A percentile compares a stretch with the other conserved stretches of the same genome.
These are phyloP conservation scores for Drosophila willistoni DNA, from an alignment of 1,140 invertebrate genomes.

Conservation along the genomic window DNA sequence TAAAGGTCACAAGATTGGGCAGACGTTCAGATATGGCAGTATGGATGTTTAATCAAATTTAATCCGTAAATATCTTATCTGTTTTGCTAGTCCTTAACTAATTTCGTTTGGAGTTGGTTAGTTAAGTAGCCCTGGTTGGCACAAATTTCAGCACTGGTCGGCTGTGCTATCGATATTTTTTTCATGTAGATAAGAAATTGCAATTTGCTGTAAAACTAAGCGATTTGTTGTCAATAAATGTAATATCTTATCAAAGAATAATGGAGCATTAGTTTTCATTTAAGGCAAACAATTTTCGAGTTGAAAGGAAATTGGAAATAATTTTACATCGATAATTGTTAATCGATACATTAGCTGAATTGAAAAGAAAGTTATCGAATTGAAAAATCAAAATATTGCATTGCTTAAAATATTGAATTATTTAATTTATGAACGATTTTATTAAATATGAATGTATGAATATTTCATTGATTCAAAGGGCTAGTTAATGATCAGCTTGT, in stretches of 20 bases:
- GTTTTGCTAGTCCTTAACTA: not conserved
- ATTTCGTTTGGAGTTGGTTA: not conserved
- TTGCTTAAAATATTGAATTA: not conserved
- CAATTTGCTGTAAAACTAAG: not conserved
- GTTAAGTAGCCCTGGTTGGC: not conserved
- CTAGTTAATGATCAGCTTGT: no score
- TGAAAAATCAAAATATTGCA: not conserved
- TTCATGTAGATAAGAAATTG: not conserved
- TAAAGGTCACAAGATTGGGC: not conserved
- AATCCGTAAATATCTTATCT: slow-evolving; percentile 7
- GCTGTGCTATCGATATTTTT: not conserved
- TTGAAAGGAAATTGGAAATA: not conserved
- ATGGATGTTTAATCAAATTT: not conserved
- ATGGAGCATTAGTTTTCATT: no score
- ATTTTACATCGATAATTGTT: not conserved
- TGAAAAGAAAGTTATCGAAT: not conserved
- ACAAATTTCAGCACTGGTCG: not conserved
- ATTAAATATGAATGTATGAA: no score
- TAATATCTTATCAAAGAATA: no score
- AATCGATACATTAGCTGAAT: not conserved
- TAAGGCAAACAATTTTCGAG: no score
- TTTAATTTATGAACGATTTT: no score
- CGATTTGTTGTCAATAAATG: not conserved
- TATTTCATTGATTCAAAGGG: no score
- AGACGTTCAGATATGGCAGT: not conserved